Percentiles rank a stretch among this genome's conserved stretches.
phyloP scores from a whole-genome alignment of 2,797 vertebrate genomes.

The Prunella strophiata region DNA sequence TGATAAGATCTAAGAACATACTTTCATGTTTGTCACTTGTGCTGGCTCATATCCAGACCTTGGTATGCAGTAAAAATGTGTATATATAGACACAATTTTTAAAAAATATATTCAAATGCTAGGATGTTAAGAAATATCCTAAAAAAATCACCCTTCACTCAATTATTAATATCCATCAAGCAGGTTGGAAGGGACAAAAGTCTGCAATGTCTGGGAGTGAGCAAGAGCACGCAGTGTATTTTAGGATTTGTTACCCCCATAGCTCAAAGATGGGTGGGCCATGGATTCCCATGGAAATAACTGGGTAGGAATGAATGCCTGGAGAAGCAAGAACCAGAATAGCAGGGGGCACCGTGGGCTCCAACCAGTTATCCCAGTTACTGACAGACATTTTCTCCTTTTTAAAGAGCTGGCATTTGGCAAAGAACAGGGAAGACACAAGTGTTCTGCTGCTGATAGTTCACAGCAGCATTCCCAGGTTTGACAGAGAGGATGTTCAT shows the following conservation, averaged over 20 bases:
- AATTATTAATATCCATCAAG: background rate
- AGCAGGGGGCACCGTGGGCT: background rate
- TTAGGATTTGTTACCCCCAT: background rate
- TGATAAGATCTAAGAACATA: background rate
- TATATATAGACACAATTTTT: background rate
- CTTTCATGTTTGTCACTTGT: background rate
- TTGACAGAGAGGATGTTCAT: background rate
- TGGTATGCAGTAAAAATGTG: background rate
- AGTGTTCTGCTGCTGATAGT: background rate
- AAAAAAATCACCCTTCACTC: background rate
- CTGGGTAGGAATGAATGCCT: background rate
- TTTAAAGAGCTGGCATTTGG: background rate
- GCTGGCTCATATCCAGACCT: background rate
- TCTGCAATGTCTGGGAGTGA: background rate
- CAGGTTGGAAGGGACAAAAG: background rate
- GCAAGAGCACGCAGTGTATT: background rate
- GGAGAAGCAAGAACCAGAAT: constrained; percentile 36
- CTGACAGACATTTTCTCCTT: background rate
- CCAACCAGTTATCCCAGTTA: constrained; percentile 25
- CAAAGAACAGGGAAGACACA: background rate
- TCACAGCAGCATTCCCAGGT: background rate
- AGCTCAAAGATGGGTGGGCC: background rate
- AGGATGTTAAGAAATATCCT: background rate
- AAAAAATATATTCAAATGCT: background rate
- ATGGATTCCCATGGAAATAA: constrained; percentile 30